Percentiles rank a stretch among this genome's conserved stretches.
phyloP scores from a whole-genome alignment of 2,888 invertebrate species.

The Macropis europaea region DNA sequence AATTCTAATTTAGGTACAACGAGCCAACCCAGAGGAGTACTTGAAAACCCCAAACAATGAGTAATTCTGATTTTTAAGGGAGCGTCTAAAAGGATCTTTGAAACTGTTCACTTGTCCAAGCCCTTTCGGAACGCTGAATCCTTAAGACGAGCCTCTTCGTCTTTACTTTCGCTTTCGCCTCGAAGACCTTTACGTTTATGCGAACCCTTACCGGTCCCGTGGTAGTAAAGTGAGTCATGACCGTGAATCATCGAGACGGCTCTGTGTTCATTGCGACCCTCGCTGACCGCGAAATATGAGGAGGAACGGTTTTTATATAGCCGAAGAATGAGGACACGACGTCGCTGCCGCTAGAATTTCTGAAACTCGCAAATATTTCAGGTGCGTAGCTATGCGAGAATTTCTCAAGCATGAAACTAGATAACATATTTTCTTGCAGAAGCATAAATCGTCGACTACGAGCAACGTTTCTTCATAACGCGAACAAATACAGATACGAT shows the following conservation, averaged over 20 bases:
- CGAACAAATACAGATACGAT: too few species aligned
- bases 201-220: conserved; percentile 18
- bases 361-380: too few species aligned
- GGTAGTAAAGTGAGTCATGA: conserved; percentile 60
- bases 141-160: neutral
- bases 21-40: too few species aligned
- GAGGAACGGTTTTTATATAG: conserved; percentile 36
- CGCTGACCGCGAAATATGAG: conserved; percentile 60
- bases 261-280: conserved; percentile 56
- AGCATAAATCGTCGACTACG: too few species aligned
- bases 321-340: conserved; percentile 27
- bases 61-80: too few species aligned
- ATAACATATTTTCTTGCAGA: too few species aligned
- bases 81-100: neutral
- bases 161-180: neutral
- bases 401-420: too few species aligned
- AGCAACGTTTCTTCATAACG: too few species aligned
- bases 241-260: conserved; percentile 60
- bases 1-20: too few species aligned
- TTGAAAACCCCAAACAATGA: too few species aligned
- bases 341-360: too few species aligned
- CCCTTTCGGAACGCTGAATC: neutral
- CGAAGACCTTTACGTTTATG: conserved; percentile 31
- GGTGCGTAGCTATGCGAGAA: too few species aligned
- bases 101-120: neutral